Evolutionary conservation across 2,797 vertebrate genomes (phyloP).

Genomic region (Acanthopagrus latus): DNA sequence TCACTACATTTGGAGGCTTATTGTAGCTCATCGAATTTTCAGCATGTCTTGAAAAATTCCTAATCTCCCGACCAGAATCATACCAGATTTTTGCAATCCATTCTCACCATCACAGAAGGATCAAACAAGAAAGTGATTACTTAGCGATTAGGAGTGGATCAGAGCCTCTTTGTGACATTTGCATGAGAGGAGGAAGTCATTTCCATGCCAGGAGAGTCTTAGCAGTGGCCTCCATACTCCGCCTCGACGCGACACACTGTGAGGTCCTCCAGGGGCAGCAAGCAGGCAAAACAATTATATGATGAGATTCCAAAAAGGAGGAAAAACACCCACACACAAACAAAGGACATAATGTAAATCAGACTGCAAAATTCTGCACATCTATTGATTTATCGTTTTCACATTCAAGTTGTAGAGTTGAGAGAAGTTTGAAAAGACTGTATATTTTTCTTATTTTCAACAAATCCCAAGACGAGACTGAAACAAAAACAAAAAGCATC

Average conservation of each 20-base stretch:
- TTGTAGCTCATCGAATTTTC: slow-evolving; percentile 38
- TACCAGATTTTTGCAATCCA: slow-evolving; percentile 76
- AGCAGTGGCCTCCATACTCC: slow-evolving; percentile 40
- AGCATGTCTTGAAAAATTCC: slow-evolving; percentile 58
- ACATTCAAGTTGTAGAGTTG: neutral
- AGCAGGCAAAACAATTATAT: slow-evolving; percentile 42
- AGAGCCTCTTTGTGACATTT: slow-evolving; percentile 80
- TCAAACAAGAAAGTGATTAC: slow-evolving; percentile 80
- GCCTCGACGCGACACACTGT: slow-evolving; percentile 29
- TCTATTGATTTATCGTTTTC: neutral
- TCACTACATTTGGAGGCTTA: neutral
- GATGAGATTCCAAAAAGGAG: slow-evolving; percentile 8
- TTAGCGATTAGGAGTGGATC: slow-evolving; percentile 80
- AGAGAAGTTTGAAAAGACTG: neutral
- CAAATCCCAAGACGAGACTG: neutral
- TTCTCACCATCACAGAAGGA: slow-evolving; percentile 73
- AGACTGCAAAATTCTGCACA: neutral
- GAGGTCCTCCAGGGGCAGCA: slow-evolving; percentile 21
- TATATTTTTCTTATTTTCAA: neutral
- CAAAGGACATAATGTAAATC: slow-evolving; percentile 5
- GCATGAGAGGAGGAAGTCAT: slow-evolving; percentile 68
- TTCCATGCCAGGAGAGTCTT: slow-evolving; percentile 65
- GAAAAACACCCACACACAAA: slow-evolving; percentile 6
- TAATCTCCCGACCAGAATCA: slow-evolving; percentile 60
- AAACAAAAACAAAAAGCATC: neutral